phyloP scores from a whole-genome alignment of 2,888 invertebrate species.

The Vanessa cardui region DNA sequence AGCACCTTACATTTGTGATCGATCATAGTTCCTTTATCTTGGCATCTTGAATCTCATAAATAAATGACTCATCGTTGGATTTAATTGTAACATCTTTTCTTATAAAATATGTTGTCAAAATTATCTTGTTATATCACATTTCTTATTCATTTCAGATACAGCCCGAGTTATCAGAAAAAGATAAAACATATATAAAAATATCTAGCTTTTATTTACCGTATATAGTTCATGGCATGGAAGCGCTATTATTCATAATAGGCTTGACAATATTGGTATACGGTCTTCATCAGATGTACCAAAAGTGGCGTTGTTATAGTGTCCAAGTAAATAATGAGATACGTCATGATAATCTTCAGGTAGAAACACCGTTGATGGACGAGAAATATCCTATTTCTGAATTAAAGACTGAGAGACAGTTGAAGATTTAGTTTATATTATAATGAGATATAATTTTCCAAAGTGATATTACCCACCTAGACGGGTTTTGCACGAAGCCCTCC shows the following conservation, averaged over 20 bases:
- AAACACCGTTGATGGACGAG: background rate
- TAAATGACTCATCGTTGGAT: too few species aligned
- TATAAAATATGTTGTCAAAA: too few species aligned
- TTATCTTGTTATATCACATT: too few species aligned
- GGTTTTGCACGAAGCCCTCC: too few species aligned
- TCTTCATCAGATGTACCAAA: conserved; percentile 40
- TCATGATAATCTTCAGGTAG: background rate
- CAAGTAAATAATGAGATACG: background rate
- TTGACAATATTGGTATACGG: conserved; percentile 40
- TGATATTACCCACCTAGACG: too few species aligned
- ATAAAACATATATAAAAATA: conserved; percentile 47
- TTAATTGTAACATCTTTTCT: too few species aligned
- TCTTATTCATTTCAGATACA: conserved; percentile 51
- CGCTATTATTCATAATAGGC: conserved; percentile 39
- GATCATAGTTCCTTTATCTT: too few species aligned
- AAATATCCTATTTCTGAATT: background rate
- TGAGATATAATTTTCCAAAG: too few species aligned
- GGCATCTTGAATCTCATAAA: too few species aligned
- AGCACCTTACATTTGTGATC: too few species aligned
- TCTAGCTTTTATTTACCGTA: conserved; percentile 53
- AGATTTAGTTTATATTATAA: too few species aligned
- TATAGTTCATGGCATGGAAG: conserved; percentile 46
- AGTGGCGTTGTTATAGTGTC: conserved; percentile 39
- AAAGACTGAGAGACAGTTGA: background rate
- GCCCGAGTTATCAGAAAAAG: conserved; percentile 40